phyloP scores from a whole-genome alignment of 2,888 invertebrate genomes.

The Cryptocephalus primarius region DNA sequence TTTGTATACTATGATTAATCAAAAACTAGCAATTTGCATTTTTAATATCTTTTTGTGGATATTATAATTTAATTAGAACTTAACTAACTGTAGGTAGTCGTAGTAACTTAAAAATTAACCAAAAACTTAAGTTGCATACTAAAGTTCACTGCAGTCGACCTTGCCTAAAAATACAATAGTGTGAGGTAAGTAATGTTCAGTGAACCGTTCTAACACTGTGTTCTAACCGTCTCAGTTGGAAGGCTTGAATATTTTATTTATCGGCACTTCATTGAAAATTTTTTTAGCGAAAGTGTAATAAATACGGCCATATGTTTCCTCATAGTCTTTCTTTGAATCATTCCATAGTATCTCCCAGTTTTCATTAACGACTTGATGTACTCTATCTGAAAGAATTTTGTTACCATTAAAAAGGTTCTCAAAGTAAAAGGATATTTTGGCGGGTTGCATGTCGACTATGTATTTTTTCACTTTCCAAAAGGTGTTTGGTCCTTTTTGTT shows the following conservation, averaged over 20 bases:
- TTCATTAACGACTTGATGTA: slow-evolving; percentile 4
- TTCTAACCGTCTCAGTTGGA: too few species aligned
- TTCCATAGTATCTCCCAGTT: slow-evolving; percentile 3
- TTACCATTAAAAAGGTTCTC: slow-evolving; percentile 4
- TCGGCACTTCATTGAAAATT: slow-evolving; percentile 2
- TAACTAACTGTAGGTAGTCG: too few species aligned
- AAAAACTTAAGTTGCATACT: too few species aligned
- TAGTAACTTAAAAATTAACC: too few species aligned
- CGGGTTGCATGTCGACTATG: slow-evolving; percentile 1
- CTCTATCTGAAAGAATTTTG: slow-evolving; percentile 2
- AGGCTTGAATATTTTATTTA: not conserved
- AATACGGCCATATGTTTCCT: slow-evolving; percentile 1
- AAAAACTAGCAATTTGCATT: too few species aligned
- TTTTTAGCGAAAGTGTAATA: slow-evolving; percentile 1
- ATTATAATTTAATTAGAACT: too few species aligned
- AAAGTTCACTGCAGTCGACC: too few species aligned
- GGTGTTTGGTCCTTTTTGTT: not conserved
- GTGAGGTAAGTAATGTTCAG: too few species aligned
- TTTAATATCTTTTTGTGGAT: too few species aligned
- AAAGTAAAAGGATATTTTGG: slow-evolving; percentile 1
- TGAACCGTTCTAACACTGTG: too few species aligned
- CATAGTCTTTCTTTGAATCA: slow-evolving; percentile 2
- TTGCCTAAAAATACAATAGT: too few species aligned
- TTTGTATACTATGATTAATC: too few species aligned
- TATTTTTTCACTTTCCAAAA: slow-evolving; percentile 2